A percentile compares a stretch with the other conserved stretches of the same genome.
phyloP scores from a whole-genome alignment of 1,140 invertebrate genomes.

The Camponotus vicinus region DNA sequence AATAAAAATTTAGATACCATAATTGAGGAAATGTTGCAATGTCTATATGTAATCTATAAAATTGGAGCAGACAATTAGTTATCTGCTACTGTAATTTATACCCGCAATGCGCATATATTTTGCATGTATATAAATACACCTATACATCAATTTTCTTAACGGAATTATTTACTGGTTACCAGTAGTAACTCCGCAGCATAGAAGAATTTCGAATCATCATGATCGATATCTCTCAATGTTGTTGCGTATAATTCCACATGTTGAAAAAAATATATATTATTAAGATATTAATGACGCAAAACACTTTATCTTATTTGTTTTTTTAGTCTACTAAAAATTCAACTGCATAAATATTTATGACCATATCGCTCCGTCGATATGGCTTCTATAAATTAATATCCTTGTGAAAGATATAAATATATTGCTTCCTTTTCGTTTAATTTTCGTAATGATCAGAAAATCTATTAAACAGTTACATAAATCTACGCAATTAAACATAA shows the following conservation, averaged over 20 bases:
- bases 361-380: not conserved
- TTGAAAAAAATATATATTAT: no score
- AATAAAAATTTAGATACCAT: not conserved
- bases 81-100: conserved; percentile 1
- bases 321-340: not conserved
- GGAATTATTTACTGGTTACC: conserved; percentile 23
- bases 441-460: not conserved
- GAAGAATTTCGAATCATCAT: conserved; percentile 23
- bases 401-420: not conserved
- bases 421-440: not conserved
- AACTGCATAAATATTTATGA: not conserved
- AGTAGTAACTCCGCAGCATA: conserved; percentile 20
- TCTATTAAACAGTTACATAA: not conserved
- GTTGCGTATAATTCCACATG: not conserved
- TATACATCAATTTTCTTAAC: not conserved
- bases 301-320: not conserved
- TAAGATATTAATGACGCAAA: not conserved
- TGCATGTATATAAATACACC: not conserved
- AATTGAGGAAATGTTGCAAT: not conserved
- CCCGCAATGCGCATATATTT: not conserved
- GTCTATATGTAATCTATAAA: not conserved
- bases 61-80: not conserved
- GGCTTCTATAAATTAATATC: not conserved
- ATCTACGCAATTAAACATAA: not conserved
- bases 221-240: conserved; percentile 17